phyloP scores from a whole-genome alignment of 2,797 vertebrate species.

The Tamandua tetradactyla region DNA sequence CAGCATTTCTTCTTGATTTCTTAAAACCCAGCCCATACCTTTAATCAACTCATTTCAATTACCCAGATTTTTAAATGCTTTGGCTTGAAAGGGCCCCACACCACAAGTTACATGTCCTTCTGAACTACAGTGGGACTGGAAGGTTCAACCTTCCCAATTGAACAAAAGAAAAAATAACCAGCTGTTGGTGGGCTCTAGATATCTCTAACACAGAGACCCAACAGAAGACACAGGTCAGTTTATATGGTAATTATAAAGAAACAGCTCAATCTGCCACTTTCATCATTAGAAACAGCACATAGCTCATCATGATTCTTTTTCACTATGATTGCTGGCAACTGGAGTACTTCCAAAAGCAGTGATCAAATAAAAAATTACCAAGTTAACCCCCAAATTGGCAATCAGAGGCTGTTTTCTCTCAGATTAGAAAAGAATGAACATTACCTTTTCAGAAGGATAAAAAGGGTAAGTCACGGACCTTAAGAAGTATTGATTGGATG shows the following conservation, averaged over 20 bases:
- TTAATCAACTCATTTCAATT: not conserved
- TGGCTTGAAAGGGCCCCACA: not conserved
- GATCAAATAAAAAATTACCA: conserved; percentile 56
- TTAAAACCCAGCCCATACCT: not conserved
- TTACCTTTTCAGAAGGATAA: conserved; percentile 25
- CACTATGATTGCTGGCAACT: not conserved
- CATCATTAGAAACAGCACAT: not conserved
- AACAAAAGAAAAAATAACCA: not conserved
- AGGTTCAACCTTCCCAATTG: not conserved
- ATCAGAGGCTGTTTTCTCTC: conserved; percentile 22
- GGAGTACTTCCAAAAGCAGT: conserved; percentile 40
- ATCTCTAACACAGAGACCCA: not conserved
- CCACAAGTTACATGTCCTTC: not conserved
- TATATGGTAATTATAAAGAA: not conserved
- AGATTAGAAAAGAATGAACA: conserved; percentile 24
- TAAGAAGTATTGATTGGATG: not conserved
- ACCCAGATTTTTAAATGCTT: not conserved
- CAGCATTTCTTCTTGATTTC: not conserved
- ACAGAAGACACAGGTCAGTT: not conserved
- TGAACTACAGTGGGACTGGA: not conserved
- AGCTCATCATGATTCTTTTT: not conserved
- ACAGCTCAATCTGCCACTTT: not conserved
- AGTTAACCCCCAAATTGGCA: conserved; percentile 59
- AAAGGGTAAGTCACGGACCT: not conserved
- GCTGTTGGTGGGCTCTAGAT: not conserved